Evolutionary conservation across 2,888 invertebrate species (phyloP), one percentile per base, ranked within the genome.

Genomic region (Agapetus fuscipes): DNA sequence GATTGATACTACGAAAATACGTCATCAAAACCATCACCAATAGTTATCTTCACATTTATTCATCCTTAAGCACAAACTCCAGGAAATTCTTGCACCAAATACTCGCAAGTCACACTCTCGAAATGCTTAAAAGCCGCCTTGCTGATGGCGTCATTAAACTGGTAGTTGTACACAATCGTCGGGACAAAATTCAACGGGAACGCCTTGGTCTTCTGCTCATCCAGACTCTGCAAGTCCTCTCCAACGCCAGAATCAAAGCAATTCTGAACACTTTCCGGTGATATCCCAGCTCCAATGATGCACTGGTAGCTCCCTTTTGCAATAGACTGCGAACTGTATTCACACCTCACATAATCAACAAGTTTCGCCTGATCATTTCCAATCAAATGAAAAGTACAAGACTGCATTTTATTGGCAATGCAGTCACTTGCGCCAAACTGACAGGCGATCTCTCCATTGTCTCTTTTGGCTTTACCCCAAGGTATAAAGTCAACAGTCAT

Each of bases 341-440:
- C 70, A 41, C 69, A 70, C 3, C 25, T 43, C 60, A 70, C 63
- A 44, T 64, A 69, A 2, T 56, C 46, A 16, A 67, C 30, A 10
- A 37, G 37, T 20, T 30, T 38, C 1, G 37, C 39, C 13, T 40
- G 32, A 14, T 40, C 36, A 12, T 17, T 9, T 11, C 30, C 35
- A 9, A 46, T 48, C 46, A 57, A 42, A 41, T 61, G 50, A 2
- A 69, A 46, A 1, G 52, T 61, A 42, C 69, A 69, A 46, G 68
- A 56, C 10, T 69, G 64, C 1, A 63, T 48, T 6, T 64, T 58
- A 36, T 70, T 69, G 1, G 66, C 66, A 57, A 58, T 66, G 48
- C 69, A 69, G 41, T 67, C 67, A 20, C 49, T 49, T 0, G 7
- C 39, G 2, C 55, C 55, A 20, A 62, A 64, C 34, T 62, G 60